Evolutionary conservation across 64 coral and sea anemone species (phyloP), one percentile per base, ranked within the genome.

Genomic region (Montipora efflorescens): DNA sequence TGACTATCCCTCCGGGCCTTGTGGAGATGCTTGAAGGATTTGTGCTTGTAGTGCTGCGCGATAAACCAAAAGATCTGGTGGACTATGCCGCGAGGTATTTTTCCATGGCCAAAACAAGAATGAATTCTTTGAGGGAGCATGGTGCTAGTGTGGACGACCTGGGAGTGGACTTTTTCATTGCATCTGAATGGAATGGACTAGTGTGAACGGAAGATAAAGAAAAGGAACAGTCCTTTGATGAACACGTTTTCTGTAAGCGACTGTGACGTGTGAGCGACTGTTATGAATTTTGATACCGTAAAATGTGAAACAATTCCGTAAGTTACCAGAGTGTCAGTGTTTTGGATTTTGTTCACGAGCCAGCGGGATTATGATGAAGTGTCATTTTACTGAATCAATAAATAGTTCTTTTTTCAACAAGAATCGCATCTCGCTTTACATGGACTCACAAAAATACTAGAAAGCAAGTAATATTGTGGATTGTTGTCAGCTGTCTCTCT

Each of bases 1-100:
- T 84, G 20, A 67, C 62, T 2, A 81, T 93, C 14, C 92, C 92
- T 6, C 59, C 47, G 7, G 92, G 92, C 43, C 82, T 93, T 7
- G 84, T 78, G 4, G 92, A 93, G 25, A 28, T 93, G 36, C 84
- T 93, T 7, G 92, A 93, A 48, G 92, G 83, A 57, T 93, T 93
- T 74, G 85, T 93, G 8, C 66, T 93, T 3, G 68, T 49, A 8
- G 84, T 93, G 23, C 16, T 93, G 2, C 64, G 87, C 6, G 92
- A 93, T 47, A 67, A 93, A 55, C 92, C 92, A 9, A 82, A 93
- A 5, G 76, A 93, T 62, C 57, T 88, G 55, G 58, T 73, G 59
- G 62, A 88, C 7, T 93, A 88, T 55, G 92, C 83, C 2, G 48
- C 76, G 4, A 9, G 79, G 66, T 93, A 88, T 64, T 93, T 93